Evolutionary conservation across 2,888 invertebrate species (phyloP).

Genomic region (Pollenia labialis): DNA sequence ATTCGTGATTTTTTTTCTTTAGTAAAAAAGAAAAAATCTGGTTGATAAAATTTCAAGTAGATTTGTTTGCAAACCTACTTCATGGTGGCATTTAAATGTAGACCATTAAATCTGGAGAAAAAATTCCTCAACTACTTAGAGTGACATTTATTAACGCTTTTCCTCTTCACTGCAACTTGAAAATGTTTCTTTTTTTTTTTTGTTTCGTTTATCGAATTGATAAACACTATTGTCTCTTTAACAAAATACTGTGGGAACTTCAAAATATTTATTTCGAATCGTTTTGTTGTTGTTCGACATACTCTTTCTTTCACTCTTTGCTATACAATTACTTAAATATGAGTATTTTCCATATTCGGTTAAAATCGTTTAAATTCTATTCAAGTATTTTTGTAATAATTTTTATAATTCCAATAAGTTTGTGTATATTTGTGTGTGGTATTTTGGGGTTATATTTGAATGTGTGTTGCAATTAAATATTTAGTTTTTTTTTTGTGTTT

Average conservation of each 20-base stretch:
- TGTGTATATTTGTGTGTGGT: constrained; percentile 1
- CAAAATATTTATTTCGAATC: neutral
- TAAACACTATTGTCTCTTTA: neutral
- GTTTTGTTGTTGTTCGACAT: neutral
- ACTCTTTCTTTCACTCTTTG: neutral
- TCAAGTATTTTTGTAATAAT: constrained; percentile 51
- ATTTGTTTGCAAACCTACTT: constrained; percentile 18
- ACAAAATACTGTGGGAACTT: constrained; percentile 28
- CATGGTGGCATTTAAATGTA: neutral
- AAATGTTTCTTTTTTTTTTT: constrained; percentile 8
- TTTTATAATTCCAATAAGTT: constrained; percentile 41
- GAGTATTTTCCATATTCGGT: constrained; percentile 60
- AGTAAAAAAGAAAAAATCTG: neutral
- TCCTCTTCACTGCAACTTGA: constrained; percentile 41
- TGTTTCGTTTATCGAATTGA: neutral
- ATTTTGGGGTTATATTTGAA: constrained; percentile 3
- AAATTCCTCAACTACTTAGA: neutral
- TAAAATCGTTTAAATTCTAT: constrained; percentile 59
- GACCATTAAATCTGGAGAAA: neutral
- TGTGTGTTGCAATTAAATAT: constrained; percentile 38
- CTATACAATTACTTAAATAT: constrained; percentile 32
- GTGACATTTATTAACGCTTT: constrained; percentile 52
- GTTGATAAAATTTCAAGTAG: constrained; percentile 1
- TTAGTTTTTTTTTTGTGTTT: neutral
- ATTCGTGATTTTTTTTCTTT: constrained; percentile 11